Base-by-base conservation (phyloP, 2,797 vertebrate genomes). In the Myiothlypis coronata region DNA sequence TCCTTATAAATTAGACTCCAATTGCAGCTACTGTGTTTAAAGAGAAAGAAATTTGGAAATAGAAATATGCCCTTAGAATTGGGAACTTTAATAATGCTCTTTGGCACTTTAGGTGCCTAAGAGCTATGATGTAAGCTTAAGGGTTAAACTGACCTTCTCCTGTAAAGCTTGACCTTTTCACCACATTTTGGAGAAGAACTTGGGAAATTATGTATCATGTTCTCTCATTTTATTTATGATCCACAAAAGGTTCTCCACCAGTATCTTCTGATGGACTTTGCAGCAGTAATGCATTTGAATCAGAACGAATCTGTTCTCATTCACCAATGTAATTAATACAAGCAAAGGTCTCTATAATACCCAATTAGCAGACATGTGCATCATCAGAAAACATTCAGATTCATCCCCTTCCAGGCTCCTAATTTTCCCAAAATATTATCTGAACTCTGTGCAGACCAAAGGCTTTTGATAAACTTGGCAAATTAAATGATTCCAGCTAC, bases 401-500 rank as follows among this genome's bases (percentile, higher is more conserved):
- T 68, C 56, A 59, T 26, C 6, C 14, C 6, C 13, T 79, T 94
- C 37, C 44, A 76, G 26, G 17, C 72, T 91, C 44, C 34, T 79
- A 16, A 70, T 91, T 91, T 92, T 77, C 41, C 18, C 67, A 83
- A 79, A 95, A 92, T 90, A 60, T 53, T 89, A 44, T 59, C 52
- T 70, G 52, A 83, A 74, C 23, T 84, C 56, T 57, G n/a, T 56
- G 59, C 37, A 80, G 68, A 85, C 13, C 30, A 70, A 91, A 77
- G 10, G 41, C n/a, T 83, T 93, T 90, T 87, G 63, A 89, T 70
- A 84, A 90, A 95, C 24, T 46, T 28, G 24, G 52, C 47, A 89
- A 93, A 76, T 84, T 78, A 91, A 90, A 82, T 55, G 43, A 39
- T 63, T 87, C 23, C 43, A 53, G 63, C 82, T 67, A 82, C 56